Percentiles rank a stretch among this genome's conserved stretches.
Evolutionary conservation across 2,888 invertebrate genomes (phyloP).

Genomic region (Lepetodrilus schrolli): DNA sequence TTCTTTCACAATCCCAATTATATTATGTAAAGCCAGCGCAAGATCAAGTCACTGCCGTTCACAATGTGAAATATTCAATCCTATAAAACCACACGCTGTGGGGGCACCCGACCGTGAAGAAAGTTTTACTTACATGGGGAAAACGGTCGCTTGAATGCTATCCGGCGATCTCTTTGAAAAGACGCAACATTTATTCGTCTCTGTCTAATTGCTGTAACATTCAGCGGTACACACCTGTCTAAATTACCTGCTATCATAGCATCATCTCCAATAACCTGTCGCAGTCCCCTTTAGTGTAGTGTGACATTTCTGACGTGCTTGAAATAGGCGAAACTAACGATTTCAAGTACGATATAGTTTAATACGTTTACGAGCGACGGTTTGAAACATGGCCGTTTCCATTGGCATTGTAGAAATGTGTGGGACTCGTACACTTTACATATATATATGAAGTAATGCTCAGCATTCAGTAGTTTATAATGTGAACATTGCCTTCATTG

Average conservation of each 20-base stretch:
- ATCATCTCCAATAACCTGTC: not conserved
- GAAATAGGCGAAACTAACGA: not conserved
- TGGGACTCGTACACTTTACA: not conserved
- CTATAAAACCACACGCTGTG: not conserved
- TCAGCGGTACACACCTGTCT: not conserved
- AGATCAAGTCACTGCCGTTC: too few species aligned
- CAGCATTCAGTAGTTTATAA: not conserved
- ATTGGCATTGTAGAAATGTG: not conserved
- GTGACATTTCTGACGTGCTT: conserved; percentile 2
- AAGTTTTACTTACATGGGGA: conserved; percentile 1
- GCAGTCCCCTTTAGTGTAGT: not conserved
- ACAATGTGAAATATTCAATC: not conserved
- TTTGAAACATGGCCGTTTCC: not conserved
- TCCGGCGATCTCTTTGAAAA: conserved; percentile 1
- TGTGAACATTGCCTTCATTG: too few species aligned
- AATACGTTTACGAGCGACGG: not conserved
- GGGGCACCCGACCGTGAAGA: not conserved
- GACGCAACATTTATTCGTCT: conserved; percentile 6
- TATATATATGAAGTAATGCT: not conserved
- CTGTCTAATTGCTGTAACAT: conserved; percentile 16
- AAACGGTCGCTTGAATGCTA: not conserved
- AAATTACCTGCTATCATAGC: not conserved
- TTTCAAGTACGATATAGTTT: not conserved
- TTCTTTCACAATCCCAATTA: not conserved
- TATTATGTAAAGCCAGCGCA: too few species aligned